Evolutionary conservation across 2,797 vertebrate species (phyloP), one percentile per base, ranked within the genome.

Genomic region (Allobates femoralis): DNA sequence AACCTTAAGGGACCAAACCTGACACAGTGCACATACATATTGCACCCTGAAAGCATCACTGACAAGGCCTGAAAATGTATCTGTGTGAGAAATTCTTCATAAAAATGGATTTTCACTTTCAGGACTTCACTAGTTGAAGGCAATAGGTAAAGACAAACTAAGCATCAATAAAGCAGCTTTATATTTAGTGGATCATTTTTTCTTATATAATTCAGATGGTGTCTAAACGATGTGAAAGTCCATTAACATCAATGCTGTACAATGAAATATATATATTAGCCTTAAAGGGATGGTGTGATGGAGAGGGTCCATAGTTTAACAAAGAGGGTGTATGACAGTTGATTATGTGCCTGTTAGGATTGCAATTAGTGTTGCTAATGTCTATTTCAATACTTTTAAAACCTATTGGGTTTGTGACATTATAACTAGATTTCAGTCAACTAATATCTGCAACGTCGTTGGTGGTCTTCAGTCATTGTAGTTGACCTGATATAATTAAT

Each of bases 1-100:
- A 83, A 58, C 71, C 58, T 37, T 76, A 60, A 67, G 80, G 80
- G 80, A 78, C 73, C 28, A 18, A 69, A 83, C 50, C 46, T 37
- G 53, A 50, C 69, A 23, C 64, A 34, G 71, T 62, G 21, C 64
- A 69, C n/a, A 71, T 67, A 69, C 64, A 83, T 77, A 56, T 71
- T 19, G n/a, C 53, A 83, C 58, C 79, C 78, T 83, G 80, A 87
- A 87, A 83, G 86, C 34, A 18, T 56, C 79, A n/a, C 74, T 79
- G 64, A 62, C 56, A 19, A 7, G 81, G 75, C 74, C 46, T 53
- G 26, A 71, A 83, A 60, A 69, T 19, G 15, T 69, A 83, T 55
- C 67, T 87, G 71, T 51, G 73, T 73, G 28, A 21, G 3, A 55
- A 69, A 60, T 60, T 34, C 53, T 77, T 67, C 26, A 77, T 83